Evolutionary conservation across 2,888 invertebrate genomes (phyloP), one percentile per base, ranked within the genome.

Genomic region (Eubasilissa splendida): DNA sequence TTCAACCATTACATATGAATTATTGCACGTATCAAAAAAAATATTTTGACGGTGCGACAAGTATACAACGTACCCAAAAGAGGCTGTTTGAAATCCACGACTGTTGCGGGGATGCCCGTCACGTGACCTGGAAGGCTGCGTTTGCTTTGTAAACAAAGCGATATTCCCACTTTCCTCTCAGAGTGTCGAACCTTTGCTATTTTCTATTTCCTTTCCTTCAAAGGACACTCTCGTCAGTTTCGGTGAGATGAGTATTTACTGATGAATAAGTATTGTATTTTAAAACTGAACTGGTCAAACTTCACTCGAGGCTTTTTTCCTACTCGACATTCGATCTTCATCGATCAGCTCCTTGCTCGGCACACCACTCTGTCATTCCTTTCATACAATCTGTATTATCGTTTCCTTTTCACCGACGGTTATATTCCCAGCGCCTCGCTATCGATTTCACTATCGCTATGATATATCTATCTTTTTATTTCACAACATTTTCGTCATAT

Each of bases 71-170:
- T 78, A 82, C 82, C 82, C 74, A 80, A 80, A 58, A 77, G 56
- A 54, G 60, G 73, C 59, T 74, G 70, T 70, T 80, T 77, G 80
- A 66, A 77, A 80, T 82, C 82, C 82, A 82, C 82, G 82, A 75
- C 68, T 77, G 77, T 53, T 50, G 73, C n/a, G 33, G 54, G 31
- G 14, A 22, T 63, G 22, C 76, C 63, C 74, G 65, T 52, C 22
- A 31, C n/a, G 31, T 52, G 54, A 54, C 12, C 33, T 22, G n/a
- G 60, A 60, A 22, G 60, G 22, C 42, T 42, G 42, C 14, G 60
- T 60, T n/a, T 8, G 22, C 14, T 60, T 60, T 12, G 60, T 60
- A 22, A 22, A 60, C 60, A n/a, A 60, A 10, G n/a, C 12, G n/a
- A 60, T n/a, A 60, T 14, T 60, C n/a, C 22, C 42, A 7, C 42